Conservation (phyloP, 2,888 invertebrate genomes). For the Thereva unica region DNA sequence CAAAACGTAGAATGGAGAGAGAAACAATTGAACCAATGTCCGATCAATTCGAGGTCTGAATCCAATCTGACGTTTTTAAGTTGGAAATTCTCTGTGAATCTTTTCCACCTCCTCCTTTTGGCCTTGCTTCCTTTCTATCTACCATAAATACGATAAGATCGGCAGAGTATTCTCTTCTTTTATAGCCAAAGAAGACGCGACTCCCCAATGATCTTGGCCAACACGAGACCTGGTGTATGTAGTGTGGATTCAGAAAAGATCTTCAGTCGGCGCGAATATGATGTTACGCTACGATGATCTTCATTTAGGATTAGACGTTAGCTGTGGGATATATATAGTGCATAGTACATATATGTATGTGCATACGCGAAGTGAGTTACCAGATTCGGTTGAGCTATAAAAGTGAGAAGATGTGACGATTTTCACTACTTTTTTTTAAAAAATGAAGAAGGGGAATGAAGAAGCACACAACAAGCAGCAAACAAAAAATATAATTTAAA, state of each 20-base stretch:
- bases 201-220: neutral
- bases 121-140: conserved; percentile 24
- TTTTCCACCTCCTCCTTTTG: conserved; percentile 20
- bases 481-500: too few relatives aligned
- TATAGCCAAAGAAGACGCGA: conserved; percentile 1
- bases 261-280: neutral
- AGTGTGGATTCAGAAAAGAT: neutral
- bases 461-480: too few relatives aligned
- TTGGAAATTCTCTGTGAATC: conserved; percentile 19
- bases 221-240: neutral
- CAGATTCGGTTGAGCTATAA: too few relatives aligned
- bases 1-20: neutral
- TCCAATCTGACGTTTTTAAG: conserved; percentile 31
- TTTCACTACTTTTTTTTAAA: too few relatives aligned
- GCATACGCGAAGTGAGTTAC: too few relatives aligned
- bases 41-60: conserved; percentile 38
- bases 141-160: conserved; percentile 17
- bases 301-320: neutral
- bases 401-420: too few relatives aligned
- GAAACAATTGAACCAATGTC: conserved; percentile 21
- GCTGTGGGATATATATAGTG: too few relatives aligned
- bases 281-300: conserved; percentile 7
- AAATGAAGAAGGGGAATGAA: too few relatives aligned
- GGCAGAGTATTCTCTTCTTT: conserved; percentile 10
- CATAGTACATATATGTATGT: too few relatives aligned